These are phyloP conservation scores for Mallotus villosus DNA, from an alignment of 2,797 vertebrate species.

Conservation along the genomic window DNA sequence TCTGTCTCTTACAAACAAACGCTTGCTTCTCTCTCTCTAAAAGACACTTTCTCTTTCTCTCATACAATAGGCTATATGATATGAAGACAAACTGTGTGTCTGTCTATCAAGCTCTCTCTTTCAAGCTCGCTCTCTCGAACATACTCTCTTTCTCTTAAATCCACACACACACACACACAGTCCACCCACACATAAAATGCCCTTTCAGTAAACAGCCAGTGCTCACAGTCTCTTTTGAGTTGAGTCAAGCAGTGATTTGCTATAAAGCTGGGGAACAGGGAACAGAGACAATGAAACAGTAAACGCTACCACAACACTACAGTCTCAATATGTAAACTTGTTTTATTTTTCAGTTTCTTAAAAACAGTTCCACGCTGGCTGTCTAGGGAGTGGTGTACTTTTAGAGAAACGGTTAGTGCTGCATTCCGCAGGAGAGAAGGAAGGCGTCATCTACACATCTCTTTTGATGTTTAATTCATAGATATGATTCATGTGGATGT, in stretches of 20 bases:
- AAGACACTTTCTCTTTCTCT: too few relatives aligned
- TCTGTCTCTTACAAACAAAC: background rate
- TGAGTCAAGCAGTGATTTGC: background rate
- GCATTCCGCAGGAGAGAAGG: background rate
- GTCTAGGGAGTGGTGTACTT: background rate
- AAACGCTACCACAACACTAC: background rate
- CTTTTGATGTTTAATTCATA: constrained; percentile 46
- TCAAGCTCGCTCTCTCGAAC: too few relatives aligned
- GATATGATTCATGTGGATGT: constrained; percentile 23
- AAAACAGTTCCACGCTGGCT: constrained; percentile 2
- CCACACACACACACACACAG: background rate
- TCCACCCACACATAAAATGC: background rate
- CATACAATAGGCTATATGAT: too few relatives aligned
- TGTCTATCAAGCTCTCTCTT: too few relatives aligned
- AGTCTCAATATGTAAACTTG: constrained; percentile 3
- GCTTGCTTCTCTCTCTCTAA: too few relatives aligned
- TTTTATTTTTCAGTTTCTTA: background rate
- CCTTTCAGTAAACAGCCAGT: background rate
- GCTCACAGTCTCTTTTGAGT: background rate
- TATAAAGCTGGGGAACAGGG: background rate
- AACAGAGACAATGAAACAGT: background rate
- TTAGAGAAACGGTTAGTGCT: background rate
- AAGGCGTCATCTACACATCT: constrained; percentile 6
- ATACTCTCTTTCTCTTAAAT: background rate
- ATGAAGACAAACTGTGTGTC: too few relatives aligned